A percentile compares a stretch with the other conserved stretches of the same genome.
Evolutionary conservation across 2,888 invertebrate genomes (phyloP).

Genomic region (Luffia ferchaultella): DNA sequence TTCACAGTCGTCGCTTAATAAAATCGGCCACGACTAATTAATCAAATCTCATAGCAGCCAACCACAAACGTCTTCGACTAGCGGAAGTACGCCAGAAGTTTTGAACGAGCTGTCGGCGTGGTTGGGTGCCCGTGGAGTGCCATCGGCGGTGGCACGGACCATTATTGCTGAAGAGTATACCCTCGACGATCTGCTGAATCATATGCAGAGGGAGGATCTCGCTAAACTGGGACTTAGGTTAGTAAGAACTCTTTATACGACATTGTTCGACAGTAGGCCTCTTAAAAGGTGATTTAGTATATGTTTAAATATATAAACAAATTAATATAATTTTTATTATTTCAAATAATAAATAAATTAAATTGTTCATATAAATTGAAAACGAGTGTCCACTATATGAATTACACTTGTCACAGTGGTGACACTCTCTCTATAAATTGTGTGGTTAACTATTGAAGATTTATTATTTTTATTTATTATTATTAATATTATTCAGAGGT

Average conservation of each 20-base stretch:
- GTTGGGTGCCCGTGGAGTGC: slow-evolving; percentile 74
- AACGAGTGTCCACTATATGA: no score
- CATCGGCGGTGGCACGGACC: slow-evolving; percentile 70
- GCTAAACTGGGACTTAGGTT: slow-evolving; percentile 80
- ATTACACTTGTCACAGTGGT: no score
- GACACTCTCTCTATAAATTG: no score
- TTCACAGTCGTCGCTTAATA: no score
- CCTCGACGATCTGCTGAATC: slow-evolving; percentile 79
- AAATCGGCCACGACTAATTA: no score
- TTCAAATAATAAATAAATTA: no score
- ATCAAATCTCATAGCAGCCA: not conserved
- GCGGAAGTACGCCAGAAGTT: not conserved
- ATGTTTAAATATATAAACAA: not conserved
- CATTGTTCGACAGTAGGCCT: not conserved
- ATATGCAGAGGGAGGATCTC: slow-evolving; percentile 85
- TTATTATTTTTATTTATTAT: no score
- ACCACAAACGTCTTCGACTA: not conserved
- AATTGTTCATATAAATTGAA: no score
- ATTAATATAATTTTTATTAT: no score
- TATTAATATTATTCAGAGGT: slow-evolving; percentile 71
- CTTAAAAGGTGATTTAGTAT: no score
- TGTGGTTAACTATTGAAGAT: no score
- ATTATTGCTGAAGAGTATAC: slow-evolving; percentile 80
- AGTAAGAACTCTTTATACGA: slow-evolving; percentile 17
- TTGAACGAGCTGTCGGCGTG: slow-evolving; percentile 70